Conservation (phyloP, 1,140 invertebrate genomes). For the Bombus pascuorum region DNA sequence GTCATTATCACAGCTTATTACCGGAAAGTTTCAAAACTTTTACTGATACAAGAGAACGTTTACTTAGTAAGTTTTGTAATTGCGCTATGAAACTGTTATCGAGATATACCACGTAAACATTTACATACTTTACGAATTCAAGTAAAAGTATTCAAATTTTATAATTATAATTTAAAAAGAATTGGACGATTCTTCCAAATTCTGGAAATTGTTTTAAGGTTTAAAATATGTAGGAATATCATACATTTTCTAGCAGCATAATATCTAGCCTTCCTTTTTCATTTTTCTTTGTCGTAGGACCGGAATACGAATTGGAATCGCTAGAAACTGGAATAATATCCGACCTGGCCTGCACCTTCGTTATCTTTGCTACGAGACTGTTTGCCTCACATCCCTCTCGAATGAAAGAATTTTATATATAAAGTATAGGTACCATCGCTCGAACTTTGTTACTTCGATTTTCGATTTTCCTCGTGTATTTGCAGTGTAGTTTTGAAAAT, state of each 20-base stretch:
- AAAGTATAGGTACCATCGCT: background rate
- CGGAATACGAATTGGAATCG: background rate
- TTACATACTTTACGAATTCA: background rate
- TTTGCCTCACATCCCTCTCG: background rate
- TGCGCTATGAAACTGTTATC: background rate
- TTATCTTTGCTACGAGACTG: background rate
- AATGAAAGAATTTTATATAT: background rate
- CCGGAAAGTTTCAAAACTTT: background rate
- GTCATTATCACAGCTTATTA: background rate
- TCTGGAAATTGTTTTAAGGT: background rate
- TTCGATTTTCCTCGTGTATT: background rate
- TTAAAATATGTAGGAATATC: no score
- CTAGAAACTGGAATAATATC: slow-evolving; percentile 22
- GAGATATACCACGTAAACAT: background rate
- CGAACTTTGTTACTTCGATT: background rate
- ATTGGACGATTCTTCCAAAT: background rate
- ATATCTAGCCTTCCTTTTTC: background rate
- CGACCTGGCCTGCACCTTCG: background rate
- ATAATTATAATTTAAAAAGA: background rate
- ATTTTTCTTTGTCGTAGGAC: background rate
- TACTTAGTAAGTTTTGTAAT: background rate
- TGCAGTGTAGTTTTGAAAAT: background rate
- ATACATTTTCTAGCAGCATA: background rate
- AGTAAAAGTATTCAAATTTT: no score
- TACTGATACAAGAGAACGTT: background rate